Evolutionary conservation across 2,888 invertebrate genomes (phyloP).

Genomic region (Galerucella nymphaeae): DNA sequence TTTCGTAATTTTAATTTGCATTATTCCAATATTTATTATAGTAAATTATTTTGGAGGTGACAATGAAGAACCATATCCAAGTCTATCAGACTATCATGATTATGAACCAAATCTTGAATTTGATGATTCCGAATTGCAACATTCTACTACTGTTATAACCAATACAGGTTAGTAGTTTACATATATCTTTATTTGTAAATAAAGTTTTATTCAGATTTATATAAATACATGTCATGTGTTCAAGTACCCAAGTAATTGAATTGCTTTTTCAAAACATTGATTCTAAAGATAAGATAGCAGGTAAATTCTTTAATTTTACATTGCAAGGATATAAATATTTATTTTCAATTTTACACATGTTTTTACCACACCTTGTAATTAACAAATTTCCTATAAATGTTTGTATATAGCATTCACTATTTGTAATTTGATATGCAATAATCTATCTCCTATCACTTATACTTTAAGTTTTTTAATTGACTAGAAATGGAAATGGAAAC

Average conservation of each 20-base stretch:
- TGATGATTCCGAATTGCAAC: conserved; percentile 91
- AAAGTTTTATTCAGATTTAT: not conserved
- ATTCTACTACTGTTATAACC: conserved; percentile 70
- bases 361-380: not conserved
- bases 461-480: no score
- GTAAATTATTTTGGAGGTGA: conserved; percentile 48
- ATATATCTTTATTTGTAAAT: not conserved
- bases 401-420: not conserved
- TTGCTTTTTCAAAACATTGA: not conserved
- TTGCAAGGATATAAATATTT: not conserved
- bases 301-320: no score
- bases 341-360: not conserved
- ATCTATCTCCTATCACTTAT: no score
- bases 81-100: conserved; percentile 91
- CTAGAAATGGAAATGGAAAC: no score
- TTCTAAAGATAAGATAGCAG: no score
- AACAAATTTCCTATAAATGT: conserved; percentile 4
- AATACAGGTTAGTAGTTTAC: conserved; percentile 72
- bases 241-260: not conserved
- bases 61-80: conserved; percentile 81
- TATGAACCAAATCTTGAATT: conserved; percentile 96
- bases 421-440: not conserved
- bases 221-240: not conserved
- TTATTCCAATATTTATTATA: conserved; percentile 16
- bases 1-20: not conserved